Evolutionary conservation across 2,888 invertebrate species (phyloP), one percentile per base, ranked within the genome.

Genomic region (Leptura quadrifasciata): DNA sequence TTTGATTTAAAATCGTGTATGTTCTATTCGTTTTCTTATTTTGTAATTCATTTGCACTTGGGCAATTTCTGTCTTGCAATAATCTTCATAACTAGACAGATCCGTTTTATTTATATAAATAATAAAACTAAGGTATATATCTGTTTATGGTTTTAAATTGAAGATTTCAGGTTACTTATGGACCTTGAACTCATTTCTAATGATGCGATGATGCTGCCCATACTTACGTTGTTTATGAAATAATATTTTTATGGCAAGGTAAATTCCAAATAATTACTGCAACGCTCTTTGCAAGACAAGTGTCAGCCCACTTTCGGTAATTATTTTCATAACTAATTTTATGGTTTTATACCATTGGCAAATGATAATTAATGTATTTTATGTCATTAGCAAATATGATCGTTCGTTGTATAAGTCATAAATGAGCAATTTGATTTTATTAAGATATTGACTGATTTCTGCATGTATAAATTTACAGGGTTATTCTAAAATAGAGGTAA

Each of bases 131-230:
- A 27, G 39, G 39, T 24, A 35, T 24, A 15, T n/a, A 55, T 68
- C 12, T 35, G 31, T 31, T 55, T 54, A 55, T 31, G 27, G 18
- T 17, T 24, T 24, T 20, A 21, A 20, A 27, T 20, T 67, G 27
- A 52, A 67, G 31, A 15, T 68, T 68, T 68, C 68, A 31, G 27
- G 31, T 60, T 68, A 55, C 1, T 65, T 17, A 55, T 10, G 55
- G 17, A 55, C 68, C 68, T 68, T 68, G 68, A 57, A 31, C 68
- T 31, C 55, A 57, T 68, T 68, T 68, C 35, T 24, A 57, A n/a
- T 15, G 31, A 27, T 27, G 68, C 20, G 31, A 27, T 27, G 68
- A 24, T 55, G 24, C 54, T n/a, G 60, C 31, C 15, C 8, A 8
- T 5, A 60, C 24, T 20, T 17, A 24, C n/a, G 27, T 15, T 24